These are phyloP conservation scores for Nycticebus coucang DNA, from an alignment of 2,113 vertebrate species.

Conservation along the genomic window DNA sequence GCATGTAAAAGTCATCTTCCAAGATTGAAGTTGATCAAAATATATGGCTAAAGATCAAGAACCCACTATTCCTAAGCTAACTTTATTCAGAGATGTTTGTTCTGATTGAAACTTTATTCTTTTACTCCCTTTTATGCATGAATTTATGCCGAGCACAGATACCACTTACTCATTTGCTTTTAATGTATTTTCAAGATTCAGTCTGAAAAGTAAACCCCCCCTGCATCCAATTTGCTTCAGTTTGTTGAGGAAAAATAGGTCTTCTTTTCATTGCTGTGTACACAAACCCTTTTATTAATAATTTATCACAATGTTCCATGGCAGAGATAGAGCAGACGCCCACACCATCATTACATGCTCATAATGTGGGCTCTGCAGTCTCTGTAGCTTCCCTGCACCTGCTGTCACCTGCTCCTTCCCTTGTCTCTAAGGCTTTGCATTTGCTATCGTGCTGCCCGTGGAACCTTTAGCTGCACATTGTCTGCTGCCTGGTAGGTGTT, in stretches of 20 bases:
- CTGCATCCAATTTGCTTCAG: constrained; percentile 29
- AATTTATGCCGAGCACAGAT: not conserved
- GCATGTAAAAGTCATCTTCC: not conserved
- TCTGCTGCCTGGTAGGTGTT: not conserved
- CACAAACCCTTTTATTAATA: constrained; percentile 64
- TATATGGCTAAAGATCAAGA: not conserved
- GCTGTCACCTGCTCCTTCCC: constrained; percentile 16
- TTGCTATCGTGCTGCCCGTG: not conserved
- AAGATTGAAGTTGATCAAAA: not conserved
- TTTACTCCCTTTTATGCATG: not conserved
- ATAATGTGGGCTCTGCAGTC: not conserved
- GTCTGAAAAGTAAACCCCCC: constrained; percentile 2
- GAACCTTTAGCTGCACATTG: not conserved
- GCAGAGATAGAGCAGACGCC: constrained; percentile 64
- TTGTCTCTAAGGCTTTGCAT: not conserved
- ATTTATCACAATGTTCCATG: constrained; percentile 53
- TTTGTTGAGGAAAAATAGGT: constrained; percentile 24
- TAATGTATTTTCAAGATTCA: constrained; percentile 21
- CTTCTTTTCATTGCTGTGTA: constrained; percentile 38
- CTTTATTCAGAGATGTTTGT: not conserved
- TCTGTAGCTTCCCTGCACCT: constrained; percentile 50
- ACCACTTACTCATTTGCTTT: constrained; percentile 15
- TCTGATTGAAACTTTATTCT: not conserved
- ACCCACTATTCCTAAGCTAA: not conserved
- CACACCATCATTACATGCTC: constrained; percentile 29